Evolutionary conservation across 2,888 invertebrate species (phyloP).

Genomic region (Ormia ochracea): DNA sequence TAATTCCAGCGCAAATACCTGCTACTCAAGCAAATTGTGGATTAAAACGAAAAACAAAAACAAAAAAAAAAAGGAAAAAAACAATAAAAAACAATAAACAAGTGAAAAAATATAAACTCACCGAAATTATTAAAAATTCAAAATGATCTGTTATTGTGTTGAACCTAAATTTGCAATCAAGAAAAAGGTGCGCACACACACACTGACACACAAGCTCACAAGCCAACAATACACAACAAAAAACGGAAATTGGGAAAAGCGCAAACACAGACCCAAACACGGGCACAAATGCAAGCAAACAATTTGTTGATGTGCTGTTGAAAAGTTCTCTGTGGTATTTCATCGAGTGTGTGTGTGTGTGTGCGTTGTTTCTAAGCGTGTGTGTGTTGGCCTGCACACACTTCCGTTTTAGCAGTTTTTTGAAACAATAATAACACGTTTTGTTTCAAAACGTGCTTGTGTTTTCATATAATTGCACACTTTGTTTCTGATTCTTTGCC

Average conservation of each 20-base stretch:
- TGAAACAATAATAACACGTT: conserved; percentile 59
- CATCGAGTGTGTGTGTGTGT: background rate
- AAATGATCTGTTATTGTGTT: conserved; percentile 36
- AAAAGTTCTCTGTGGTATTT: conserved; percentile 14
- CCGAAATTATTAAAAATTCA: conserved; percentile 51
- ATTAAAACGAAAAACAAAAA: background rate
- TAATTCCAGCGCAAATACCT: conserved; percentile 8
- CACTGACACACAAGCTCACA: background rate
- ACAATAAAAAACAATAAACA: no score
- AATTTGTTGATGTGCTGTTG: conserved; percentile 38
- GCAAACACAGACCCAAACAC: conserved; percentile 1
- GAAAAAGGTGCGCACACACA: conserved; percentile 15
- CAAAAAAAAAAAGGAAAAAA: no score
- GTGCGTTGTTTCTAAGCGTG: no score
- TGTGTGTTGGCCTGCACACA: conserved; percentile 14
- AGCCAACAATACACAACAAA: no score
- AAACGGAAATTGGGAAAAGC: background rate
- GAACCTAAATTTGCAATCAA: conserved; percentile 11
- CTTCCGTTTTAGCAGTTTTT: conserved; percentile 36
- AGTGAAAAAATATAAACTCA: background rate
- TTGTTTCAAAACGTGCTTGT: conserved; percentile 58
- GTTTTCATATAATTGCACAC: conserved; percentile 53
- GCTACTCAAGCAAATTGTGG: background rate
- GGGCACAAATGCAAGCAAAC: background rate
- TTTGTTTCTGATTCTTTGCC: conserved; percentile 11